phyloP scores from a whole-genome alignment of 2,797 vertebrate genomes.

The Betta splendens region DNA sequence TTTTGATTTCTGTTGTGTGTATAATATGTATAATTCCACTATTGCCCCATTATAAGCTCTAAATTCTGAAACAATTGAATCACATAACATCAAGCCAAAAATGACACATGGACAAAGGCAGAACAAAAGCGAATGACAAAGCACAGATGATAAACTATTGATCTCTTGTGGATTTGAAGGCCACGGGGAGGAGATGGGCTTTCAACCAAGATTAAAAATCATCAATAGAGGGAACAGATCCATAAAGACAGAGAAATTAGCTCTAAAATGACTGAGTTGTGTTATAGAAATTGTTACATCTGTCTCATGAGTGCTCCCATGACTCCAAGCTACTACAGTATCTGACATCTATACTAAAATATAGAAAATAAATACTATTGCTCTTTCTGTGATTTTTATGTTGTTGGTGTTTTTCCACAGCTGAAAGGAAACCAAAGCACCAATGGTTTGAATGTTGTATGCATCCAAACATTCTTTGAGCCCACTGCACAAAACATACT shows the following conservation, averaged over 20 bases:
- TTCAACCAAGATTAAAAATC: slow-evolving; percentile 46
- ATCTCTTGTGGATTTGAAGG: slow-evolving; percentile 58
- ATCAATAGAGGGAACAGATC: slow-evolving; percentile 38
- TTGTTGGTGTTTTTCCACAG: neutral
- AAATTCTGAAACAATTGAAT: slow-evolving; percentile 8
- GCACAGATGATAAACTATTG: slow-evolving; percentile 45
- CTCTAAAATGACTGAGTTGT: neutral
- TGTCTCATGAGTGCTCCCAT: neutral
- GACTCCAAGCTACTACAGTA: neutral
- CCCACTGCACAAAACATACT: neutral
- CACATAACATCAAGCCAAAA: neutral
- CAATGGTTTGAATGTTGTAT: neutral
- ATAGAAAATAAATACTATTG: neutral
- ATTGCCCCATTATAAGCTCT: slow-evolving; percentile 13
- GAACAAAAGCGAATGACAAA: slow-evolving; percentile 29
- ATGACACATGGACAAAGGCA: slow-evolving; percentile 21
- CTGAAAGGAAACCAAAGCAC: neutral
- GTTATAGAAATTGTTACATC: neutral
- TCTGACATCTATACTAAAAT: neutral
- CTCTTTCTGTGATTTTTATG: neutral
- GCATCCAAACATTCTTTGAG: no score
- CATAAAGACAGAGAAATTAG: slow-evolving; percentile 26
- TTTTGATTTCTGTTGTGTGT: no score
- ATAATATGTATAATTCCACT: no score
- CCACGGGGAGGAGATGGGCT: slow-evolving; percentile 42